Evolutionary conservation across 1,140 invertebrate species (phyloP), one percentile per base, ranked within the genome.

Genomic region (Drosophila subpulchrella): DNA sequence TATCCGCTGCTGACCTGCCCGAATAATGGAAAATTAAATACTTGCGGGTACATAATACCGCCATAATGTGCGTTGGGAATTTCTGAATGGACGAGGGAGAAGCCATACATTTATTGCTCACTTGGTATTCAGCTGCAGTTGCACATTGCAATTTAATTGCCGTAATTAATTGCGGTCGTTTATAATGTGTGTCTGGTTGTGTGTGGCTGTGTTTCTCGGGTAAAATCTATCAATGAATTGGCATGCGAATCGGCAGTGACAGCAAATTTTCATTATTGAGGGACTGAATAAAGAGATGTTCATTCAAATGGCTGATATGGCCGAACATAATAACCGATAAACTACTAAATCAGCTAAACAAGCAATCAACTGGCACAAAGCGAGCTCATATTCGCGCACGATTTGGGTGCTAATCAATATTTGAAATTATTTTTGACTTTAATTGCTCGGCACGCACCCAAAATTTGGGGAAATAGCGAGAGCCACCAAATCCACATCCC

Each of bases 371-470:
- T 48, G 54, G 54, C 48, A 67, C 56, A 74, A 58, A 50, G 48
- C 55, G 32, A 60, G 13, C 47, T 41, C 34, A 41, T 63, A 78
- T 61, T 66, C 55, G 81, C 50, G 34, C 56, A 56, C 51, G 59
- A 59, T 77, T 77, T 44, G 46, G 74, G 42, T 20, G 44, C 63
- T 68, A 63, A 85, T 62, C 81, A 63, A 60, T 62, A 82, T 63
- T 79, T 82, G 75, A 88, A 88, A 88, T 88, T 88, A 86, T 81
- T 82, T 88, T 78, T 75, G 79, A 86, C 82, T 86, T 72, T 81
- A 78, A 85, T 85, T 67, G 48, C 62, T 27, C 41, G 39, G 20
- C 79, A 81, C 79, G 79, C 79, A 78, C 75, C 27, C 39, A 13
- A 75, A 42, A 55, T 30, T 32, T 54, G 47, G 17, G 42, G 10